A percentile compares a stretch with the other conserved stretches of the same genome.
These are phyloP conservation scores for Portevinia maculata DNA, from an alignment of 2,888 invertebrate genomes.

Conservation along the genomic window DNA sequence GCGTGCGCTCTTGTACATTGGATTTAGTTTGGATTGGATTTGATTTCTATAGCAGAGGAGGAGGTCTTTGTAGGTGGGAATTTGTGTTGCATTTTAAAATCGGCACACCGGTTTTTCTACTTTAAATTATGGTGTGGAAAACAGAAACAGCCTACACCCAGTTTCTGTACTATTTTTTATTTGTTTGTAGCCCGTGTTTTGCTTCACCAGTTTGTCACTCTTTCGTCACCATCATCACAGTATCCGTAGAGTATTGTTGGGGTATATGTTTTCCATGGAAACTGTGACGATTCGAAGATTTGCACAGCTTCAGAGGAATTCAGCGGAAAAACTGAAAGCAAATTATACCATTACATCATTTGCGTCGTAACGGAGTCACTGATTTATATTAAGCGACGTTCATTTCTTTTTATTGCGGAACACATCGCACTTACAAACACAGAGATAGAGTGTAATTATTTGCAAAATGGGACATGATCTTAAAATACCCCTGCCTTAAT, in stretches of 20 bases:
- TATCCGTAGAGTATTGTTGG: background rate
- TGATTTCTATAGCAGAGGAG: conserved; percentile 1
- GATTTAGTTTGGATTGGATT: conserved; percentile 10
- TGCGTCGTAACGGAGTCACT: conserved; percentile 34
- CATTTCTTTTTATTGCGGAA: conserved; percentile 27
- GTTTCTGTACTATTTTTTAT: conserved; percentile 18
- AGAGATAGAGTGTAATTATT: background rate
- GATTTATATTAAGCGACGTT: conserved; percentile 33
- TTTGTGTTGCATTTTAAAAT: conserved; percentile 64
- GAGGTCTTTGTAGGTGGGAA: conserved; percentile 59
- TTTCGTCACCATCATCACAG: conserved; percentile 58
- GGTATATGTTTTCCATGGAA: conserved; percentile 33
- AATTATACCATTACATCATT: conserved; percentile 32
- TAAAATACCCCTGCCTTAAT: too few relatives aligned
- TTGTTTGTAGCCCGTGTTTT: conserved; percentile 8
- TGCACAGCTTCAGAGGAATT: conserved; percentile 28
- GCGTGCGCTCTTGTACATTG: conserved; percentile 32
- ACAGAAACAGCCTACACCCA: conserved; percentile 59
- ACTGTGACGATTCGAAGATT: conserved; percentile 51
- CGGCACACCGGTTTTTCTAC: conserved; percentile 69
- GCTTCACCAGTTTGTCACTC: conserved; percentile 55
- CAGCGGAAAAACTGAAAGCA: conserved; percentile 3
- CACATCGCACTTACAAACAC: conserved; percentile 15
- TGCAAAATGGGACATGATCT: too few relatives aligned
- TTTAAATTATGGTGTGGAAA: conserved; percentile 65